A percentile compares a stretch with the other conserved stretches of the same genome.
phyloP scores from a whole-genome alignment of 2,113 vertebrate species.

The Sciurus niger region DNA sequence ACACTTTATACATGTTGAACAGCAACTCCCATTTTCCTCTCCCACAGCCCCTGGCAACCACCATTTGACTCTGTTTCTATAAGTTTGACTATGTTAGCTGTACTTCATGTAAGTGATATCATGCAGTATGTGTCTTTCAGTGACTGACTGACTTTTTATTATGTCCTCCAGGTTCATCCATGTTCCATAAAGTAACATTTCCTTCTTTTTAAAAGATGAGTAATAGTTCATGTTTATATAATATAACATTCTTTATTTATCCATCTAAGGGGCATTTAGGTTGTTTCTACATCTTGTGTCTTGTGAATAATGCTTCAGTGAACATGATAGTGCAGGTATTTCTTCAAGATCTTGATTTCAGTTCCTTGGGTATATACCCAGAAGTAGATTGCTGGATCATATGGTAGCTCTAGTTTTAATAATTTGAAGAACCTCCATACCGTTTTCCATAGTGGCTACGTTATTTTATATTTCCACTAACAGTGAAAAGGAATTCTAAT shows the following conservation, averaged over 20 bases:
- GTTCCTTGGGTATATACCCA: not conserved
- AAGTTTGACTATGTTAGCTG: too few species aligned
- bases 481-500: not conserved
- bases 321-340: not conserved
- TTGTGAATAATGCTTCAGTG: not conserved
- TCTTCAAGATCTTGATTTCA: not conserved
- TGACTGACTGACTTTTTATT: not conserved
- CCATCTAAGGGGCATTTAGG: not conserved
- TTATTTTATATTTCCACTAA: not conserved
- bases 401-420: not conserved
- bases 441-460: not conserved
- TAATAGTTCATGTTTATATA: not conserved
- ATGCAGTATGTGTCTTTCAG: not conserved
- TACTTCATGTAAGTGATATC: too few species aligned
- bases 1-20: not conserved
- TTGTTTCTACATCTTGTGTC: not conserved
- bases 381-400: not conserved
- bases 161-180: not conserved
- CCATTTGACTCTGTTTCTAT: not conserved
- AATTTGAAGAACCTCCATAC: not conserved
- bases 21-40: not conserved
- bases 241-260: not conserved
- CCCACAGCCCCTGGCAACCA: not conserved
- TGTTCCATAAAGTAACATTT: not conserved
- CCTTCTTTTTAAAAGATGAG: not conserved